phyloP scores from a whole-genome alignment of 2,113 vertebrate species.

The Corythornis cristatus region DNA sequence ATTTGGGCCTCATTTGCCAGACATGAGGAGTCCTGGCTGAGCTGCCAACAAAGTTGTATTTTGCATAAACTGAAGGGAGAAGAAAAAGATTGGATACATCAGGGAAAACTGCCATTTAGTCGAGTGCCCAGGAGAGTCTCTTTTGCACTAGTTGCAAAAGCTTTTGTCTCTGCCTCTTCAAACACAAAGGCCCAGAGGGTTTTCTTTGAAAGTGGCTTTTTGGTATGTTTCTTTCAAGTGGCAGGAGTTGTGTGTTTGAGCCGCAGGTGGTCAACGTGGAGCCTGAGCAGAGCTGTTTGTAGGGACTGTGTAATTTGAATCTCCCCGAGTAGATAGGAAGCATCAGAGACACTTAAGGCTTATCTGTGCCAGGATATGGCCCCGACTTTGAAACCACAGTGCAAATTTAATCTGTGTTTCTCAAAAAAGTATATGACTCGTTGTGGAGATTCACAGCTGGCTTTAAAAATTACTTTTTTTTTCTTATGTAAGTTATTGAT shows the following conservation, averaged over 20 bases:
- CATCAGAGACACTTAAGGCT: not conserved
- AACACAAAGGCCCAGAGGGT: not conserved
- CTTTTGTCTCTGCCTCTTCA: slow-evolving; percentile 56
- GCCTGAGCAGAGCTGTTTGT: not conserved
- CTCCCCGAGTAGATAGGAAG: not conserved
- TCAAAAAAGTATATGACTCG: not conserved
- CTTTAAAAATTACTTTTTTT: not conserved
- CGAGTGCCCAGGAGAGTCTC: not conserved
- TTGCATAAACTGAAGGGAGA: not conserved
- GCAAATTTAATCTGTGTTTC: not conserved
- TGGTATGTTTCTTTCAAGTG: slow-evolving; percentile 43
- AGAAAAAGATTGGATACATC: not conserved
- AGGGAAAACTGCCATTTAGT: not conserved
- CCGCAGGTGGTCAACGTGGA: not conserved
- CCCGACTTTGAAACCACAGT: fast-evolving
- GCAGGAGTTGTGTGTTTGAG: slow-evolving; percentile 2
- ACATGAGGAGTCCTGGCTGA: not conserved
- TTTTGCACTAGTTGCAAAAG: not conserved
- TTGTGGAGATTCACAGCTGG: not conserved
- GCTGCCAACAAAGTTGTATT: not conserved
- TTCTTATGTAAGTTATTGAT: not conserved
- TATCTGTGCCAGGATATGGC: not conserved
- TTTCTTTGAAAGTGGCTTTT: slow-evolving; percentile 42
- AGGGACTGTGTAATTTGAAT: not conserved
- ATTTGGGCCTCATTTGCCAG: not conserved